phyloP scores from a whole-genome alignment of 2,888 invertebrate species.

The Tuberolachnus salignus region DNA sequence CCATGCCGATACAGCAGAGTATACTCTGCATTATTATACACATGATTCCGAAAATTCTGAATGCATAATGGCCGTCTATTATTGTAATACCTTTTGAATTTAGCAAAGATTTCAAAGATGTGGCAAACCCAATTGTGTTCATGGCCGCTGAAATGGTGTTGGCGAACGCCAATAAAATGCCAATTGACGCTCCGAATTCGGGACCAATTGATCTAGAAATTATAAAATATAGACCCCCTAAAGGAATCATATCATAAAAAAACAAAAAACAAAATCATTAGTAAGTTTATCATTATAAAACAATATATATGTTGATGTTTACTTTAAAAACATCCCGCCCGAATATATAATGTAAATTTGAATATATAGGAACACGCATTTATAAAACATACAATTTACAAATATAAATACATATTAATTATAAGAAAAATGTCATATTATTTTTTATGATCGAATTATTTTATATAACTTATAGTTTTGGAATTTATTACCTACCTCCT shows the following conservation, averaged over 20 bases:
- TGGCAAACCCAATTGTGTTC: constrained; percentile 97
- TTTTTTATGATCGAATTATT: too few relatives aligned
- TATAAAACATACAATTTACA: too few relatives aligned
- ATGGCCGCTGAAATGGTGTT: constrained; percentile 96
- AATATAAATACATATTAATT: too few relatives aligned
- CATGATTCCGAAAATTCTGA: constrained; percentile 79
- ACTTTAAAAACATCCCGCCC: too few relatives aligned
- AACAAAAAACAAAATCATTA: background rate
- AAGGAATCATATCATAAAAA: constrained; percentile 46
- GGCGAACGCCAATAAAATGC: constrained; percentile 94
- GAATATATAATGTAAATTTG: too few relatives aligned
- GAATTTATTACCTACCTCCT: constrained; percentile 73
- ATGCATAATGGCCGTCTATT: constrained; percentile 72
- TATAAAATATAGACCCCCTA: constrained; percentile 95
- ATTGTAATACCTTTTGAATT: constrained; percentile 66
- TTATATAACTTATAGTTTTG: too few relatives aligned
- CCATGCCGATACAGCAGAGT: constrained; percentile 93
- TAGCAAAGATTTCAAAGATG: constrained; percentile 82
- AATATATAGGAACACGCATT: too few relatives aligned
- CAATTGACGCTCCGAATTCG: constrained; percentile 96
- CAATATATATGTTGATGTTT: too few relatives aligned
- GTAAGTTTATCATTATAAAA: too few relatives aligned
- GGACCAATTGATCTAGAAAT: constrained; percentile 95
- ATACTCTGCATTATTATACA: constrained; percentile 80
- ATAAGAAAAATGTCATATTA: too few relatives aligned